Conservation (phyloP, 2,113 vertebrate species). For the Sander vitreus region DNA sequence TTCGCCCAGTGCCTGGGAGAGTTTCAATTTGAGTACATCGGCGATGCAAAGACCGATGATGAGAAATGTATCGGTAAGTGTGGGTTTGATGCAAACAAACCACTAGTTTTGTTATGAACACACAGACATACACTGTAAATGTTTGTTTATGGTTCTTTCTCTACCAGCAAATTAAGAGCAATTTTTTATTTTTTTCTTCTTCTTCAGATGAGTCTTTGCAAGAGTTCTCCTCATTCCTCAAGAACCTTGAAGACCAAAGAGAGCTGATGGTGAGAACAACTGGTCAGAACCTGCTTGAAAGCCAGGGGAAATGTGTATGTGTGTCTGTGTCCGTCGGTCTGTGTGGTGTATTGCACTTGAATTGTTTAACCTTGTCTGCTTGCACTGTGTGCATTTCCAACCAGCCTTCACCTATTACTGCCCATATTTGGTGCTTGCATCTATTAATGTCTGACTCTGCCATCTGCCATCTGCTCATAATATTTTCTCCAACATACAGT, state of each 20-base stretch:
- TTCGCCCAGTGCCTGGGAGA: constrained; percentile 95
- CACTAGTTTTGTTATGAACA: constrained; percentile 25
- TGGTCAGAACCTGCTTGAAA: constrained; percentile 59
- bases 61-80: constrained; percentile 94
- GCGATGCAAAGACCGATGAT: constrained; percentile 97
- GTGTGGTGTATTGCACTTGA: not conserved
- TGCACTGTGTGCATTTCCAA: constrained; percentile 29
- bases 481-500: constrained; percentile 31
- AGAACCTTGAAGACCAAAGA: constrained; percentile 96
- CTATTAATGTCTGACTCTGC: constrained; percentile 40
- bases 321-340: constrained; percentile 6
- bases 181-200: constrained; percentile 13
- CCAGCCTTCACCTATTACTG: constrained; percentile 28
- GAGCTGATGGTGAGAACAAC: constrained; percentile 93
- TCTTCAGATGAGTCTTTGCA: constrained; percentile 94
- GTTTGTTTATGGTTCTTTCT: constrained; percentile 50
- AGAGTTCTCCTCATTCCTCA: constrained; percentile 95
- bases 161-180: constrained; percentile 44
- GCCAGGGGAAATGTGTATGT: constrained; percentile 26
- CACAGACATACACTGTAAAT: constrained; percentile 33
- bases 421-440: constrained; percentile 54
- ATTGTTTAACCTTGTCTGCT: constrained; percentile 6
- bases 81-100: constrained; percentile 36
- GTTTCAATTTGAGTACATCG: constrained; percentile 98
- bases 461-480: constrained; percentile 36